phyloP scores from a whole-genome alignment of 2,797 vertebrate species.

The Phoxinus dragarum region DNA sequence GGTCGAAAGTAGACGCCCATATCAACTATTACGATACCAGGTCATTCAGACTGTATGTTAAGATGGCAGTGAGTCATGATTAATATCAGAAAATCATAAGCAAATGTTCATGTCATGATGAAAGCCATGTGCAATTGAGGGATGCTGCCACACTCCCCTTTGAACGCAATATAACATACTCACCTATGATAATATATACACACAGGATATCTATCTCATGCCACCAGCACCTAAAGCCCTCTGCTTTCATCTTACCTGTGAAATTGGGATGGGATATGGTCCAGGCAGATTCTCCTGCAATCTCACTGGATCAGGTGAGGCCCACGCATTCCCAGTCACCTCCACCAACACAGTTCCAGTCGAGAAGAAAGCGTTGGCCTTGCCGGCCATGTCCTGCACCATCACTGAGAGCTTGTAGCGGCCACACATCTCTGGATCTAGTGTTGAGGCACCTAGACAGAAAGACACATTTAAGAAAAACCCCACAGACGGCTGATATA shows the following conservation, averaged over 20 bases:
- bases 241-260: conserved; percentile 71
- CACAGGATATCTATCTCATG: not conserved
- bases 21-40: conserved; percentile 17
- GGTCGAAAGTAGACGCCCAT: conserved; percentile 7
- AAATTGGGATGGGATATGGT: conserved; percentile 81
- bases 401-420: conserved; percentile 81
- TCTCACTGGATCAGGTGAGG: conserved; percentile 76
- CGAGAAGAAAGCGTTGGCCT: conserved; percentile 78
- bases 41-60: conserved; percentile 50
- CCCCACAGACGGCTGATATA: not conserved
- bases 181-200: conserved; percentile 3
- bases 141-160: conserved; percentile 35
- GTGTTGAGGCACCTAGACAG: conserved; percentile 74
- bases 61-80: conserved; percentile 33
- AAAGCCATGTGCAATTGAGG: conserved; percentile 45
- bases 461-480: not conserved
- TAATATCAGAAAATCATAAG: conserved; percentile 57
- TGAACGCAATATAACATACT: conserved; percentile 15
- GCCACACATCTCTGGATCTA: conserved; percentile 78
- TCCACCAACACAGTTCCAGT: conserved; percentile 79
- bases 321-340: conserved; percentile 81
- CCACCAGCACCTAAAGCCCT: not conserved
- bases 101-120: conserved; percentile 57
- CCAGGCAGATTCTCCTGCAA: conserved; percentile 82
- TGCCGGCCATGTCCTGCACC: conserved; percentile 85